A percentile compares a stretch with the other conserved stretches of the same genome.
phyloP scores from a whole-genome alignment of 2,797 vertebrate genomes.

The Hipposideros larvatus region DNA sequence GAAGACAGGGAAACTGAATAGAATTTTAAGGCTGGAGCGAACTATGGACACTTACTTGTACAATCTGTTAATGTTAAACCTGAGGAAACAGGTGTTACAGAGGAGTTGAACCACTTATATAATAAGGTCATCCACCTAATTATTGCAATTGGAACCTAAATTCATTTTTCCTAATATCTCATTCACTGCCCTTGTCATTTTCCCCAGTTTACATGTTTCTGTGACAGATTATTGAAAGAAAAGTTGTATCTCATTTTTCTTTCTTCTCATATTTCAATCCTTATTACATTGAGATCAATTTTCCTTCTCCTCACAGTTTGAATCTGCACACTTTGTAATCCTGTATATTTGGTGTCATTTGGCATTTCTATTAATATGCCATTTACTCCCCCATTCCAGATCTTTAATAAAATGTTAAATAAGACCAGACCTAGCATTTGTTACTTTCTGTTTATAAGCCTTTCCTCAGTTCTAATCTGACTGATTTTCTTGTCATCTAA shows the following conservation, averaged over 20 bases:
- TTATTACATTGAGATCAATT: constrained; percentile 51
- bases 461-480: constrained; percentile 79
- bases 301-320: constrained; percentile 30
- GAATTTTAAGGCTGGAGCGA: not conserved
- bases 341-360: constrained; percentile 73
- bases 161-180: not conserved
- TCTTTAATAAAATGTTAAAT: constrained; percentile 82
- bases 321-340: constrained; percentile 63
- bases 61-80: not conserved
- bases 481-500: constrained; percentile 83
- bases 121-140: not conserved
- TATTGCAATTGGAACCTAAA: not conserved
- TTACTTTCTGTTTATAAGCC: constrained; percentile 80
- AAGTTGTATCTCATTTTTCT: constrained; percentile 23
- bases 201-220: not conserved
- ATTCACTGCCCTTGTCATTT: not conserved
- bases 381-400: constrained; percentile 61
- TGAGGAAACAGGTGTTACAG: not conserved
- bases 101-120: not conserved
- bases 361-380: constrained; percentile 72
- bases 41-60: not conserved
- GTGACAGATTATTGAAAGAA: not conserved
- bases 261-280: constrained; percentile 55
- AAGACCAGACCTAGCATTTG: constrained; percentile 74
- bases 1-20: not conserved